Evolutionary conservation across 2,113 vertebrate species (phyloP).

Genomic region (Aphelocoma coerulescens): DNA sequence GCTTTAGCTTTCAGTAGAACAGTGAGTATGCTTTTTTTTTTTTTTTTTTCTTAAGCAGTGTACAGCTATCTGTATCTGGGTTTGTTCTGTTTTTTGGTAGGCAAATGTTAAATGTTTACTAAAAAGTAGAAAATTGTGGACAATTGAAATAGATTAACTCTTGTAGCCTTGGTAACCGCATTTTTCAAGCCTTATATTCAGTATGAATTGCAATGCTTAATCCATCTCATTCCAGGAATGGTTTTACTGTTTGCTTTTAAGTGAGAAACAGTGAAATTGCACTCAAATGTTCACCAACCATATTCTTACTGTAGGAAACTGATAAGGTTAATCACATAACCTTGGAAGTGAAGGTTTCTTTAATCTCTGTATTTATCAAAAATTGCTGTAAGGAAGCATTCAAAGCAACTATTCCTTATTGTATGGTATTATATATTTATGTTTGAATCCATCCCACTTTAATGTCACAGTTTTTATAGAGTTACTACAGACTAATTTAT

Average conservation of each 20-base stretch:
- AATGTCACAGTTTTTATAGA: background rate
- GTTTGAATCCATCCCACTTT: background rate
- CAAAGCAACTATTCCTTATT: background rate
- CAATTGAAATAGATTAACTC: background rate
- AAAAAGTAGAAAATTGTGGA: background rate
- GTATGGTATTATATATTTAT: background rate
- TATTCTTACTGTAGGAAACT: background rate
- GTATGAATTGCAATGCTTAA: background rate
- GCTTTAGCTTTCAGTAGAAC: constrained; percentile 89
- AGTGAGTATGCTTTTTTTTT: constrained; percentile 72
- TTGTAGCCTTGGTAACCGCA: background rate
- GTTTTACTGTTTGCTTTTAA: background rate
- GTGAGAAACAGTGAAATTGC: background rate
- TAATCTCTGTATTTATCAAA: background rate
- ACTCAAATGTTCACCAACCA: background rate
- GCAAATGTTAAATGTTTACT: background rate
- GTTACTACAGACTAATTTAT: background rate
- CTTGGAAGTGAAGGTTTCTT: background rate
- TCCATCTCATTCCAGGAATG: background rate
- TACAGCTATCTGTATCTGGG: background rate
- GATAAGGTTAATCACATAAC: background rate
- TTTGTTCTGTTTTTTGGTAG: background rate
- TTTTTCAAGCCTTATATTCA: background rate
- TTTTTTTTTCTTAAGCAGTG: background rate
- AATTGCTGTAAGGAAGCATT: background rate